phyloP scores from a whole-genome alignment of 1,140 invertebrate genomes.

The Gyrodactylus bullatarudis region DNA sequence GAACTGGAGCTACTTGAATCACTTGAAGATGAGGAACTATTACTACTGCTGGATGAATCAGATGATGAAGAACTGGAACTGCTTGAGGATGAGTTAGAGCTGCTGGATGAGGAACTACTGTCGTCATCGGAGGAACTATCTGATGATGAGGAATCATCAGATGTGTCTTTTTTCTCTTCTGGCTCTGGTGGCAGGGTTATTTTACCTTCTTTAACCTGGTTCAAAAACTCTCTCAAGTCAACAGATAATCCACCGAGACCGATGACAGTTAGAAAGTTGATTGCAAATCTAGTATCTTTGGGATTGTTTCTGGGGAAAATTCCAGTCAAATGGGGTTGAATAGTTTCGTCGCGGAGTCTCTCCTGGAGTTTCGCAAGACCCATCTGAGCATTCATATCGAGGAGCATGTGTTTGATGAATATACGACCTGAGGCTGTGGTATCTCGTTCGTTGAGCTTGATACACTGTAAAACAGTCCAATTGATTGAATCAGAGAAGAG shows the following conservation, averaged over 20 bases:
- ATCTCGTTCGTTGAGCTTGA: constrained; percentile 72
- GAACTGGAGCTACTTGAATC: background rate
- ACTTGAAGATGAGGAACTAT: background rate
- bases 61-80: background rate
- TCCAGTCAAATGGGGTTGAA: constrained; percentile 52
- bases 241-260: constrained; percentile 27
- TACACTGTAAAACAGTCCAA: constrained; percentile 47
- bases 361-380: constrained; percentile 57
- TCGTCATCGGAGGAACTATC: background rate
- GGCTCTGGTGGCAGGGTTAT: background rate
- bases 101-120: background rate
- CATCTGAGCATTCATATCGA: constrained; percentile 82
- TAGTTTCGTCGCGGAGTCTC: constrained; percentile 48
- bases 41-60: background rate
- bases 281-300: constrained; percentile 75
- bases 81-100: background rate
- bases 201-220: background rate
- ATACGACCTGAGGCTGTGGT: constrained; percentile 82
- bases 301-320: constrained; percentile 78
- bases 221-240: background rate
- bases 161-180: background rate
- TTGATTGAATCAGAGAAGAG: constrained; percentile 79
- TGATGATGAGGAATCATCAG: background rate
- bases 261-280: constrained; percentile 96
- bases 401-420: constrained; percentile 82